Evolutionary conservation across 2,888 invertebrate species (phyloP).

Genomic region (Podabrus alpinus): DNA sequence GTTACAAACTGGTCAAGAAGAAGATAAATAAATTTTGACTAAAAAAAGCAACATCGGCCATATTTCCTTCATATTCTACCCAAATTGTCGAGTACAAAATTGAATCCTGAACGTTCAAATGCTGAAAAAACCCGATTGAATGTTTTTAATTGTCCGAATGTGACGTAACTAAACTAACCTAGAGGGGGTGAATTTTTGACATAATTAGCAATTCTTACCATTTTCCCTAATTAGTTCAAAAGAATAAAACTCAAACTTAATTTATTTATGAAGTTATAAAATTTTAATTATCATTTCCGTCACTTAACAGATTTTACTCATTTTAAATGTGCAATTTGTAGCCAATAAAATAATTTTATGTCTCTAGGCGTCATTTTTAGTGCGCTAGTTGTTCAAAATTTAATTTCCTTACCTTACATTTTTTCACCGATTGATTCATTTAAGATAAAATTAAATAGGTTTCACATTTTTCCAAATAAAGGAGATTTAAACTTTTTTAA

Average conservation of each 20-base stretch:
- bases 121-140: no score
- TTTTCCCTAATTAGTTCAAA: background rate
- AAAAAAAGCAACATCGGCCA: no score
- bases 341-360: background rate
- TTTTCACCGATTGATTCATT: background rate
- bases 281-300: background rate
- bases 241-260: background rate
- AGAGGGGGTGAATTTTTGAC: background rate
- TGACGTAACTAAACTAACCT: no score
- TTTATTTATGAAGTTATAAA: background rate
- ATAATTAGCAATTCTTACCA: background rate
- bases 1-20: no score
- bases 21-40: no score
- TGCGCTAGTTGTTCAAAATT: background rate
- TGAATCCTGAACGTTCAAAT: no score
- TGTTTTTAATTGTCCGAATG: no score
- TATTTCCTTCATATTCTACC: no score
- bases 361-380: background rate
- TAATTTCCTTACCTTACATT: background rate
- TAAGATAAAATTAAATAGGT: background rate
- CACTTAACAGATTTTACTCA: background rate
- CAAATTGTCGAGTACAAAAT: no score
- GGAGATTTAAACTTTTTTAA: background rate
- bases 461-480: background rate
- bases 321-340: background rate